Base-by-base conservation (phyloP, 2,113 vertebrate species). In the Prochilodus magdalenae region DNA sequence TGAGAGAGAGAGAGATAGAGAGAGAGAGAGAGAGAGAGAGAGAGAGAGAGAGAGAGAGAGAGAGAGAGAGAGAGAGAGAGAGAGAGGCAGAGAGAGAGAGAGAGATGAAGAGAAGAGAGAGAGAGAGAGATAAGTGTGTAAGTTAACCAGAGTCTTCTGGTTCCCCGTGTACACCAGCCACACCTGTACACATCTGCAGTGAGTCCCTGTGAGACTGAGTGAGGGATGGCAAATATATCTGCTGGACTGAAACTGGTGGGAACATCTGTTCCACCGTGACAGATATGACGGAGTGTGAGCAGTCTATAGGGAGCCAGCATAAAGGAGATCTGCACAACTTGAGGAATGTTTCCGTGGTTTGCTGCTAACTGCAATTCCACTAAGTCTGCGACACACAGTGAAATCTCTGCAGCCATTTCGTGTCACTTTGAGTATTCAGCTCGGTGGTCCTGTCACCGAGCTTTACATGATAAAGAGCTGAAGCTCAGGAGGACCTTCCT, bases 221-320 rank as follows among this genome's bases (percentile, higher is more conserved):
- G 27, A 65, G 36, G 33, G 36, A 44, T n/a, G 59, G 18, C 26
- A 73, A 73, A 73, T 36, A 29, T 73, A 44, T 67, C 65, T 40
- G 65, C 66, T 44, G 40, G 59, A 51, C 70, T 73, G 57, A 73
- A 80, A 53, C 57, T 73, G 70, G 60, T 80, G 79, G 70, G 51
- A 59, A 36, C 79, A 73, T 80, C 79, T 51, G 57, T 63, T 60
- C 70, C 16, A 4, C 57, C 13, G 57, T 60, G 57, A 12, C 57
- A 29, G 47, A 73, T 14, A 63, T 44, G 24, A 62, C 15, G 53
- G 71, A 73, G 27, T 57, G 57, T 49, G 22, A 49, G 67, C 20
- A 55, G 33, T 63, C 57, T 60, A 36, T 3, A 14, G 27, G 59
- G 36, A 51, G 14, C 27, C 18, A 18, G 33, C 29, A 51, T 24